Percentiles rank a stretch among this genome's conserved stretches.
phyloP scores from a whole-genome alignment of 2,113 vertebrate species.

The Syngnathus typhle region DNA sequence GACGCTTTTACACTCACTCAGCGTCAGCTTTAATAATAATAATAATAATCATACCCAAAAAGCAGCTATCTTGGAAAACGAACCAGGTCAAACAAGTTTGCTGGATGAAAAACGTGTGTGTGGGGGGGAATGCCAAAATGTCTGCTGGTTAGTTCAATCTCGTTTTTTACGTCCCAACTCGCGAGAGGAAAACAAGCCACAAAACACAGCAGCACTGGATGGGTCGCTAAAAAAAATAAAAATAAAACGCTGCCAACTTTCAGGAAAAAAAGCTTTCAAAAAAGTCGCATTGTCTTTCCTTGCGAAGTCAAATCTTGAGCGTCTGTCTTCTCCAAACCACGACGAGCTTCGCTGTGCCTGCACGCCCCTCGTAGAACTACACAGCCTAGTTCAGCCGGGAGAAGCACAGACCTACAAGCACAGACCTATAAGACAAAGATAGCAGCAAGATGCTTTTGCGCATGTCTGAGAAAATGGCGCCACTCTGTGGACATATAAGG shows the following conservation, averaged over 20 bases:
- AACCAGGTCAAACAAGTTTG: background rate
- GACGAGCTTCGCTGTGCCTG: slow-evolving; percentile 10
- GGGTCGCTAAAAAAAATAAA: background rate
- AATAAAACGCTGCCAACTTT: background rate
- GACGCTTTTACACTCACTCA: background rate
- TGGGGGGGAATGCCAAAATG: background rate
- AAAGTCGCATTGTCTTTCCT: slow-evolving; percentile 23
- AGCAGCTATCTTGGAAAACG: background rate
- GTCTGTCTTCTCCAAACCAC: slow-evolving; percentile 17
- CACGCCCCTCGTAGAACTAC: slow-evolving; percentile 56
- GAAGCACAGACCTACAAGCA: background rate
- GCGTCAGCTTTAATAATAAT: background rate
- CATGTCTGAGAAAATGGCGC: background rate
- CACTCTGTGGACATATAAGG: background rate
- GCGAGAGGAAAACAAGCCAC: slow-evolving; percentile 1
- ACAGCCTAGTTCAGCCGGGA: slow-evolving; percentile 22
- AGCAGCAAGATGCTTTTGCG: background rate
- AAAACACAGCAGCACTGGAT: slow-evolving; percentile 8
- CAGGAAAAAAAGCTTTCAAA: background rate
- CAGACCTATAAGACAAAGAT: slow-evolving; percentile 14
- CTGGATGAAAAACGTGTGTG: background rate
- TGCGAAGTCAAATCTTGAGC: background rate
- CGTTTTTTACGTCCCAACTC: slow-evolving; percentile 4
- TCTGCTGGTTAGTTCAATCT: slow-evolving; percentile 4
- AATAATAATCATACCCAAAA: background rate